Evolutionary conservation across 2,888 invertebrate genomes (phyloP), one percentile per base, ranked within the genome.

Genomic region (Neoascia interrupta): DNA sequence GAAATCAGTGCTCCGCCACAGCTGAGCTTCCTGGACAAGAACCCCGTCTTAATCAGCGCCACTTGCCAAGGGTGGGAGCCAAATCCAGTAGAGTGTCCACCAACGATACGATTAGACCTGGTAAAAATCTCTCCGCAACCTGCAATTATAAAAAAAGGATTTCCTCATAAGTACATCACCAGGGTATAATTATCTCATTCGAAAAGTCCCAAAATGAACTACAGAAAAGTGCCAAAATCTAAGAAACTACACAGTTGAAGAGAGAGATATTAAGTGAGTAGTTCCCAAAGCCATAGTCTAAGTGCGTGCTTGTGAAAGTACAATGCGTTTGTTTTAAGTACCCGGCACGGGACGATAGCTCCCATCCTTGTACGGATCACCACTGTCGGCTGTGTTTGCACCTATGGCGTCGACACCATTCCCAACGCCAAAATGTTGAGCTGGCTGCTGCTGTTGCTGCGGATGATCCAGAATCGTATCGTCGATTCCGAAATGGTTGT

Each of bases 11-110:
- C 97, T 0, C 97, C 97, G 0, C 97, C 97, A 85, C 97, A 97
- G 1, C 97, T 96, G 6, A 97, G 90, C 86, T 97, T 96, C 88
- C 96, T 95, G 82, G 95, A 94, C 13, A 97, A 90, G 85, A 97
- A 97, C 21, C 96, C 96, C 5, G 96, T 95, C 89, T 97, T 97
- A 84, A 97, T 96, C 16, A 97, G 91, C 0, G 97, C 97, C 1
- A 95, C 96, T 89, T 97, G 97, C 97, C 97, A 97, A 2, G 97
- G 97, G 89, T 97, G 96, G 6, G 95, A 95, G 1, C 95, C 97
- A 85, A 97, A 97, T 36, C 94, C 94, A 0, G 96, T 94, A 13
- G 96, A 95, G 84, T 96, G 96, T 0, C 97, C 97, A 1, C 97
- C 97, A 0, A 97, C 97, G 70, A 97, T 97, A 80, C 97, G 91